Conservation (phyloP, 2,113 vertebrate genomes). For the human (Homo sapiens) region DNA sequence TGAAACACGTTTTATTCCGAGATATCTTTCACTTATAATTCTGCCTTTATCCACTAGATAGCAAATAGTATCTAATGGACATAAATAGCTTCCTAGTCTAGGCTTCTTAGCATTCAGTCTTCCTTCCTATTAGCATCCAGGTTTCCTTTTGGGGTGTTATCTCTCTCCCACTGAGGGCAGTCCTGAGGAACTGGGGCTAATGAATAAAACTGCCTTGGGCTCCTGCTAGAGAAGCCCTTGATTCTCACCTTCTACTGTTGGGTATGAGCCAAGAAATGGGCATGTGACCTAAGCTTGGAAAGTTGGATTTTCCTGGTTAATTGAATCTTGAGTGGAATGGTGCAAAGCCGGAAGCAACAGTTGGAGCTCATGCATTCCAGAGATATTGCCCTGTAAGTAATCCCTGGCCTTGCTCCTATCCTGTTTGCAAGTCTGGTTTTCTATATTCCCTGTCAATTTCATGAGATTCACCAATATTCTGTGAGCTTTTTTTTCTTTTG, state of each 20-base stretch:
- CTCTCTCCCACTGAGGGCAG: neutral
- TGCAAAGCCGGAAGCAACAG: neutral
- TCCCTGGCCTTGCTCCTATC: neutral
- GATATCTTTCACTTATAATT: neutral
- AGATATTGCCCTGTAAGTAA: neutral
- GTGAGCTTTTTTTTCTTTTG: neutral
- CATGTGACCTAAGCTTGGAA: neutral
- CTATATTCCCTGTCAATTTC: neutral
- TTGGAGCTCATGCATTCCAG: neutral
- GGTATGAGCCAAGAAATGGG: neutral
- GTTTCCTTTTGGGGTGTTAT: neutral
- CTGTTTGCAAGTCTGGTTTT: neutral
- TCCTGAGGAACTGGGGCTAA: neutral
- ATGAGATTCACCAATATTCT: neutral
- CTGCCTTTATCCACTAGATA: neutral
- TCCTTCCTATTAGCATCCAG: neutral
- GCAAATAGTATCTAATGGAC: neutral
- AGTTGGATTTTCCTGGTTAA: neutral
- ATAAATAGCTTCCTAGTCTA: neutral
- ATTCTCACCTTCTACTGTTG: neutral
- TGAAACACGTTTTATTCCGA: constrained; percentile 2
- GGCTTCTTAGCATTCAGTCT: neutral
- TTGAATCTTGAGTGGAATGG: neutral
- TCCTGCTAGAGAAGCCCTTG: neutral
- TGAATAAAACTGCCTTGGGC: neutral